Base-by-base conservation (phyloP, 2,888 invertebrate species). In the Pterostichus madidus region DNA sequence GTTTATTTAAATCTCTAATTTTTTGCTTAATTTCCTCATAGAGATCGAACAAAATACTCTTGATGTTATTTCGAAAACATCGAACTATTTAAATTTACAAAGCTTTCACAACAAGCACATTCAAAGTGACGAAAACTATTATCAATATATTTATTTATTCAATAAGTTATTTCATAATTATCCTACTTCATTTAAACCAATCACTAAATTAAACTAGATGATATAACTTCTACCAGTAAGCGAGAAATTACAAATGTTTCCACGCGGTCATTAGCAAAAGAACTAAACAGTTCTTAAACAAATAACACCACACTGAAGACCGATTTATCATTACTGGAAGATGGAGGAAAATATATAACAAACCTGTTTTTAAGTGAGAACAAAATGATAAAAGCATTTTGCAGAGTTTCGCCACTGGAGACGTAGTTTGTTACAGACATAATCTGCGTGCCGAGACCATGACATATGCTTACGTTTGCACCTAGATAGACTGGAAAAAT, bases 361-460 rank as follows among this genome's bases (percentile, higher is more conserved):
- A 71, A 71, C 71, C 71, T 71, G 71, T 71, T 71, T 31, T 24
- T 44, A 46, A 71, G 71, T 71, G 71, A 44, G 71, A 71, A 71
- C 49, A 71, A 71, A 71, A 71, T 71, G 71, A 44, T 71, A 71
- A 71, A 44, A 44, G 49, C 49, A 44, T 71, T 71, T 46, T 73
- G 31, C 71, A 8, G 46, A 13, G 71, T 73, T 73, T 49, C 71
- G 39, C 35, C 71, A 73, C 24, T 59, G 59, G 59, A 59, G 59
- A 31, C n/a, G 24, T 5, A 59, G 59, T 59, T 39, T 24, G 44
- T 24, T 24, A 24, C 44, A 11, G 44, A 10, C 44, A 49, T 49
- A 39, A 49, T 49, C 49, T 49, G 49, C 49, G 10, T 49, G 49
- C 13, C n/a, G 49, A n/a, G 49, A 10, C n/a, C n/a, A 49, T 11